Percentiles rank a stretch among this genome's conserved stretches.
phyloP scores from a whole-genome alignment of 2,113 vertebrate species.

The Microcebus ravelobensis region DNA sequence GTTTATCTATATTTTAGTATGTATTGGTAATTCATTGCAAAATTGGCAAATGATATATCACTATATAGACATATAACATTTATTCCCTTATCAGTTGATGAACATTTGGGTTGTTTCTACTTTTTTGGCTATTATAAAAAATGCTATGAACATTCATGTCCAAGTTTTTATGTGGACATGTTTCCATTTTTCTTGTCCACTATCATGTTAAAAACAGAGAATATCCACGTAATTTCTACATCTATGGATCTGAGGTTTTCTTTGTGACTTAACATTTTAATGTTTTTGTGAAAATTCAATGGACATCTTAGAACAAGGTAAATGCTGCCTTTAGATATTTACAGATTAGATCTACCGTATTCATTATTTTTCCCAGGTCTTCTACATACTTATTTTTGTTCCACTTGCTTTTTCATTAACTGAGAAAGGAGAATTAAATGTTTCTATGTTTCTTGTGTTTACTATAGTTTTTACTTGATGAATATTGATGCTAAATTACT shows the following conservation, averaged over 20 bases:
- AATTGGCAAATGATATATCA: neutral
- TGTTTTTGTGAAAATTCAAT: neutral
- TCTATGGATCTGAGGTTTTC: neutral
- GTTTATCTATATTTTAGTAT: neutral
- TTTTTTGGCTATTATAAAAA: neutral
- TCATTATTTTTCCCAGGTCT: neutral
- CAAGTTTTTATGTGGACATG: neutral
- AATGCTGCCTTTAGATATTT: neutral
- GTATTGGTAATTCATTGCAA: neutral
- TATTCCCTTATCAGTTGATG: neutral
- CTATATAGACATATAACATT: neutral
- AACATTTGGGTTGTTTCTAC: neutral
- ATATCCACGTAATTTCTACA: neutral
- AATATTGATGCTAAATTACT: neutral
- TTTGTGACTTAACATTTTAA: neutral
- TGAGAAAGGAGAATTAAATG: neutral
- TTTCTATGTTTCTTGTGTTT: conserved; percentile 1
- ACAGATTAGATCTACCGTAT: neutral
- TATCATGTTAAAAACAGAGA: neutral
- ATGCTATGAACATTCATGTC: neutral
- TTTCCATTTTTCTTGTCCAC: neutral
- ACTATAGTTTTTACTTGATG: neutral
- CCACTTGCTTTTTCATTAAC: neutral
- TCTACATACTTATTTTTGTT: neutral
- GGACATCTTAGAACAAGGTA: neutral